These are phyloP conservation scores for Siniperca scherzeri DNA, from an alignment of 2,797 vertebrate species.

Conservation along the genomic window DNA sequence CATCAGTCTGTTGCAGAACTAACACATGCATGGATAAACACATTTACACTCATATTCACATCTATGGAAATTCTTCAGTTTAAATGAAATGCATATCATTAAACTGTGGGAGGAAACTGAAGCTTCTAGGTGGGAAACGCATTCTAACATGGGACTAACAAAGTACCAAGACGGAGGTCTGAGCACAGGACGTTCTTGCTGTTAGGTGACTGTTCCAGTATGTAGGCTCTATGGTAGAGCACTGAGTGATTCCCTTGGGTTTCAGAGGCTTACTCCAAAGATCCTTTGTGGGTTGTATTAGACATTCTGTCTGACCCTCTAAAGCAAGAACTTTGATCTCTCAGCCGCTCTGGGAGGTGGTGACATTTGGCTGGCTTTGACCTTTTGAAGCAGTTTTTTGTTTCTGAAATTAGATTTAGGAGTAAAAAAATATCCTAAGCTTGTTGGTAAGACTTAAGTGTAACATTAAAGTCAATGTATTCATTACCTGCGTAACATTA, in stretches of 20 bases:
- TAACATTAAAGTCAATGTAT: neutral
- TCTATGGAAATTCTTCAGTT: neutral
- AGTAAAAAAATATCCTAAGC: neutral
- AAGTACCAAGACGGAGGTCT: slow-evolving; percentile 11
- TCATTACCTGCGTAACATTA: neutral
- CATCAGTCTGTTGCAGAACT: neutral
- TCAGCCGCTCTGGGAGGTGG: slow-evolving; percentile 54
- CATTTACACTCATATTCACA: neutral
- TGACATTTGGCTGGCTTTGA: slow-evolving; percentile 72
- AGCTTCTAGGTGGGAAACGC: neutral
- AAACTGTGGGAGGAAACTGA: neutral
- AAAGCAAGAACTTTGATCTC: slow-evolving; percentile 72
- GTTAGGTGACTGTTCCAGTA: slow-evolving; percentile 15
- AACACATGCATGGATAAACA: neutral
- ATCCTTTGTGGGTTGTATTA: slow-evolving; percentile 60
- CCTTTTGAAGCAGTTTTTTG: slow-evolving; percentile 49
- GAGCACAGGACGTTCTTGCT: slow-evolving; percentile 17
- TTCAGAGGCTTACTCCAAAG: slow-evolving; percentile 53
- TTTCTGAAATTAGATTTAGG: slow-evolving; percentile 34
- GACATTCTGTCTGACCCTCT: slow-evolving; percentile 59
- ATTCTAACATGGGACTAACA: neutral
- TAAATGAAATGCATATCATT: neutral
- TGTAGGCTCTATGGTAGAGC: slow-evolving; percentile 29
- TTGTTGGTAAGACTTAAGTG: neutral
- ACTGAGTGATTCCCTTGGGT: slow-evolving; percentile 47